These are phyloP conservation scores for Clamator glandarius DNA, from an alignment of 2,797 vertebrate species.

Conservation along the genomic window DNA sequence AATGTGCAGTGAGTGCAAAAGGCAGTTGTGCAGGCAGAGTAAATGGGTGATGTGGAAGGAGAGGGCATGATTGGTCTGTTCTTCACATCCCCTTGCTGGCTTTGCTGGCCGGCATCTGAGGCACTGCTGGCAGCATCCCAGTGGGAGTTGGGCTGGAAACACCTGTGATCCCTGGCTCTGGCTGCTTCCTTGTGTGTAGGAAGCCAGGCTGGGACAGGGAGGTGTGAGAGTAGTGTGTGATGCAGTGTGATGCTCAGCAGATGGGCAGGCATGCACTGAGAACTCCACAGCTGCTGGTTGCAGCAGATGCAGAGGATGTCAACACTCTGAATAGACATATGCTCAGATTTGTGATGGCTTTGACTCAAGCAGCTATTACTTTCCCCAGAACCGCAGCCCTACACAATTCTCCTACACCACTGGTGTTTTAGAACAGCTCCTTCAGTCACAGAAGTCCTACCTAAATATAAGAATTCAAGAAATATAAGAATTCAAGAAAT, in stretches of 20 bases:
- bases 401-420: accelerated
- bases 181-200: accelerated
- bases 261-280: accelerated
- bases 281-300: not conserved
- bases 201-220: not conserved
- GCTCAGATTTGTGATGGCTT: not conserved
- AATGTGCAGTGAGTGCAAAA: accelerated
- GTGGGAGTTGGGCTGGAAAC: accelerated
- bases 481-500: too few relatives aligned
- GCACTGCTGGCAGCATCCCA: not conserved
- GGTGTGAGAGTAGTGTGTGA: accelerated
- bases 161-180: not conserved
- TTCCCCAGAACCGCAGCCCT: not conserved
- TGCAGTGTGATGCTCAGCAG: not conserved
- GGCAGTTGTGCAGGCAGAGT: not conserved
- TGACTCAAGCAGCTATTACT: not conserved
- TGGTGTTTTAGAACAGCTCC: not conserved
- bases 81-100: accelerated
- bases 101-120: not conserved
- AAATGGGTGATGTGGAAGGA: accelerated
- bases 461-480: too few relatives aligned
- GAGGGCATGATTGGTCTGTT: accelerated
- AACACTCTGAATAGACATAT: not conserved
- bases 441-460: not conserved
- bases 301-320: not conserved